Conservation (phyloP, 1,140 invertebrate species). For the Zeugodacus cucurbitae region DNA sequence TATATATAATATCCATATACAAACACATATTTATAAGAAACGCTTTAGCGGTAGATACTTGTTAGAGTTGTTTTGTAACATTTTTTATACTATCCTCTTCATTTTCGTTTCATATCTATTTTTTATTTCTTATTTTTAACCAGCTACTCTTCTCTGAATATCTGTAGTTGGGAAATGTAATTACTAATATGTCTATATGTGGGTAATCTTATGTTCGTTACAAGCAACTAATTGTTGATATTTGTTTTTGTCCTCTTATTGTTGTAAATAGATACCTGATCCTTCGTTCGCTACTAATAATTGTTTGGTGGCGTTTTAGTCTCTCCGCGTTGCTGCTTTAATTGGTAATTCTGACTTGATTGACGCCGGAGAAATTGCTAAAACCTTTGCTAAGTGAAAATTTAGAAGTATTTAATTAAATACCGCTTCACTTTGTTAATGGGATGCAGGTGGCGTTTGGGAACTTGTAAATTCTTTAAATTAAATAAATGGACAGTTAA, state of each 20-base stretch:
- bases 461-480: too few species aligned
- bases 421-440: not conserved
- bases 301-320: not conserved
- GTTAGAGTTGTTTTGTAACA: not conserved
- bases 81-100: too few species aligned
- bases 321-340: not conserved
- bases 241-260: not conserved
- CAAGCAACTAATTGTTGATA: not conserved
- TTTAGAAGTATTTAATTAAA: not conserved
- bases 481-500: too few species aligned
- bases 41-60: not conserved
- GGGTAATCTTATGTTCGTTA: not conserved
- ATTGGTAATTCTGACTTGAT: not conserved
- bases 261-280: conserved; percentile 19
- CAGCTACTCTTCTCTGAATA: too few species aligned
- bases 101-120: too few species aligned
- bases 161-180: too few species aligned
- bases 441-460: too few species aligned
- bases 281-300: not conserved
- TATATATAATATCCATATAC: not conserved
- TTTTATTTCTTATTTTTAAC: too few species aligned
- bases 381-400: not conserved
- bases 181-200: not conserved
- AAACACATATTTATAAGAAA: not conserved
- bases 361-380: not conserved